Percentiles rank a stretch among this genome's conserved stretches.
Conservation (phyloP, 2,797 vertebrate species). For the Notamacropus eugenii region DNA sequence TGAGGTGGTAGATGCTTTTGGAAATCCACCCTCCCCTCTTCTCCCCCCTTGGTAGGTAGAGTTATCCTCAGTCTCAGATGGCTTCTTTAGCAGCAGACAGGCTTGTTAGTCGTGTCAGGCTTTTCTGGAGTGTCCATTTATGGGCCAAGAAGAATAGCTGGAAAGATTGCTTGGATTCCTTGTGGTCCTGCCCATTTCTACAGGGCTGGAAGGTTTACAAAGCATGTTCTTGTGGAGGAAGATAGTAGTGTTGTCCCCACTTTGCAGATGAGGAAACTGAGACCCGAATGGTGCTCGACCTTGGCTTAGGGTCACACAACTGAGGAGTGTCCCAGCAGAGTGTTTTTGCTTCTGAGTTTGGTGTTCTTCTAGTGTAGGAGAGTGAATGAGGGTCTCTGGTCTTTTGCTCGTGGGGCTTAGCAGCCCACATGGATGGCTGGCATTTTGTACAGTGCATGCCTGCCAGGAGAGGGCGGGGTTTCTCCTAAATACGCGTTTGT, state of each 20-base stretch:
- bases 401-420: not conserved
- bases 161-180: not conserved
- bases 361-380: not conserved
- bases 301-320: not conserved
- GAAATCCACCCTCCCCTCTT: not conserved
- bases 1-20: not conserved
- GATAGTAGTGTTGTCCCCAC: not conserved
- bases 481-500: constrained; percentile 47
- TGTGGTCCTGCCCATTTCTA: not conserved
- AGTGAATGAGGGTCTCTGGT: not conserved
- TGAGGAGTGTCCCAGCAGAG: not conserved
- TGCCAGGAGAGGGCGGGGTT: not conserved
- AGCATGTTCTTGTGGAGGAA: not conserved
- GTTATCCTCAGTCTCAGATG: not conserved
- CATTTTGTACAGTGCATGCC: not conserved
- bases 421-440: not conserved
- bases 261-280: not conserved
- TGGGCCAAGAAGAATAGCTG: not conserved
- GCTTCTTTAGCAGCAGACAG: not conserved
- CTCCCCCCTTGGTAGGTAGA: not conserved
- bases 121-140: not conserved
- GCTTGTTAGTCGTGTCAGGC: not conserved
- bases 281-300: not conserved
- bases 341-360: not conserved
- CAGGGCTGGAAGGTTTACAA: not conserved